Evolutionary conservation across 2,113 vertebrate species (phyloP), one percentile per base, ranked within the genome.

Genomic region (Xiphias gladius): DNA sequence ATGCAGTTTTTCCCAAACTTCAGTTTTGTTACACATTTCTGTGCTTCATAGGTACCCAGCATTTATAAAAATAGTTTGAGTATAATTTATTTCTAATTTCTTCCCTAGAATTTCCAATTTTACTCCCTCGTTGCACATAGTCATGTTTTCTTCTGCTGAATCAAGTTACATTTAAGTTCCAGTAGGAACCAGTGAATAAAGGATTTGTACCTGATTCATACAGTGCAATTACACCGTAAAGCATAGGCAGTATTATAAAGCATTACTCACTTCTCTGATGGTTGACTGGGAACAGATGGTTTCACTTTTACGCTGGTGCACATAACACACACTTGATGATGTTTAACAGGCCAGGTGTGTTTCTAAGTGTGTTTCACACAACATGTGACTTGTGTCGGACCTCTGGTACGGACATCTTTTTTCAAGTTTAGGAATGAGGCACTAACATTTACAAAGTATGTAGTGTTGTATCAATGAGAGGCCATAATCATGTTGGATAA

Each of bases 261-360:
- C 3, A 5, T n/a, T 35, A 54, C 13, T 7, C 22, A 24, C 14
- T 43, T 62, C 43, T 70, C n/a, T 79, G 78, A 84, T 66, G 16
- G 54, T 64, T 61, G 52, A 71, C 59, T 46, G 46, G 10, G 5
- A 77, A 74, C 43, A 83, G 68, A 3, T 79, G 62, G 55, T 58
- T 77, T 66, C 12, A 2, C 17, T 73, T 73, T 75, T 20, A 35
- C 16, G 24, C 59, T 65, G 17, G 8, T 11, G 10, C n/a, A 24
- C 16, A 37, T n/a, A 2, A 66, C 35, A n/a, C 20, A 30, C 24
- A 30, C 5, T 6, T 14, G 9, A 32, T n/a, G 9, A 6, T 26
- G 24, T 55, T 43, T 43, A 68, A 62, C 37, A 48, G 54, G 9
- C 24, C 63, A 58, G 9, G 62, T 59, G 41, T 52, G 65, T 61